Conservation (phyloP, 2,888 invertebrate genomes). For the Odontocolon sp. region DNA sequence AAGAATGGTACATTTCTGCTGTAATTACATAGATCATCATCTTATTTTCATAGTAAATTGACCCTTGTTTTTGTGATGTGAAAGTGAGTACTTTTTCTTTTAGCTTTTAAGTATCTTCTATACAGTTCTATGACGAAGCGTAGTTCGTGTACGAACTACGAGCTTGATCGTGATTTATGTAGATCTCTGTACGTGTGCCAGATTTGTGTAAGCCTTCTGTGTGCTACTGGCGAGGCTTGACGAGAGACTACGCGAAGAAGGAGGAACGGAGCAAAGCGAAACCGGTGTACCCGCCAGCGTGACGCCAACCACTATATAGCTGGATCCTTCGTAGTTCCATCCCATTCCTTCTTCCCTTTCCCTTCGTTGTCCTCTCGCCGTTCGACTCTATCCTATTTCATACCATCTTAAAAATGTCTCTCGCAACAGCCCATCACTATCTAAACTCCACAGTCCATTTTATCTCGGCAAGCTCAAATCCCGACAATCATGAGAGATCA, state of each 20-base stretch:
- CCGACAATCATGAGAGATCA: conserved; percentile 3
- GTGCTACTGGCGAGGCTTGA: conserved; percentile 4
- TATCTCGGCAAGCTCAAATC: conserved; percentile 57
- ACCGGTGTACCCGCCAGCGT: conserved; percentile 81
- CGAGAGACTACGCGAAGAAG: conserved; percentile 42
- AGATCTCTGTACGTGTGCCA: conserved; percentile 27
- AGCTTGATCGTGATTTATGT: conserved; percentile 48
- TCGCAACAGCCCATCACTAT: conserved; percentile 66
- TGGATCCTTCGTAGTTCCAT: conserved; percentile 69
- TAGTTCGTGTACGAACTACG: conserved; percentile 52
- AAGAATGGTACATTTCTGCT: too few relatives aligned
- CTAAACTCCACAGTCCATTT: conserved; percentile 69
- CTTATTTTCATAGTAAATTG: too few relatives aligned
- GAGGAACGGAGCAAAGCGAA: conserved; percentile 73
- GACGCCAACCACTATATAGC: too few relatives aligned
- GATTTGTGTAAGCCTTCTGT: background rate
- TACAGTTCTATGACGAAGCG: conserved; percentile 57
- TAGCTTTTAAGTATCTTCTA: background rate
- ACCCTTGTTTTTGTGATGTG: background rate
- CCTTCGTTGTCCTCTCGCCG: conserved; percentile 6
- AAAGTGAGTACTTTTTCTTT: background rate
- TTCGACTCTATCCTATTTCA: too few relatives aligned
- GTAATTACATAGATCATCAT: too few relatives aligned
- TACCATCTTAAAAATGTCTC: conserved; percentile 34
- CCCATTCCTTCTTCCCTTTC: conserved; percentile 55